Evolutionary conservation across 2,888 invertebrate species (phyloP).

Genomic region (Papilio demoleus): DNA sequence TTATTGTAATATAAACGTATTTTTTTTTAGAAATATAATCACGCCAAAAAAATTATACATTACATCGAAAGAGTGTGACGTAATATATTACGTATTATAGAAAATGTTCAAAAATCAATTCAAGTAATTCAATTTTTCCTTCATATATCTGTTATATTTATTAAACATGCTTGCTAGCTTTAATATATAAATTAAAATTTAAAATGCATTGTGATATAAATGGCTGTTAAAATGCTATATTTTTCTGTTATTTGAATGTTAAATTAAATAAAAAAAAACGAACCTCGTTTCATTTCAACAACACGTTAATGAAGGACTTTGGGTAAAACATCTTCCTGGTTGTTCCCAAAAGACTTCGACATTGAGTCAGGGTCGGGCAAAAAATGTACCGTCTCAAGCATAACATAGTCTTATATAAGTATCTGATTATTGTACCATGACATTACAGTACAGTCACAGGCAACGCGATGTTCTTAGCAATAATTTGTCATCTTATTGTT

Average conservation of each 20-base stretch:
- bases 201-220: constrained; percentile 46
- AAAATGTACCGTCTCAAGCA: constrained; percentile 68
- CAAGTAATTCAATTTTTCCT: neutral
- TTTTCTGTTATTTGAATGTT: constrained; percentile 50
- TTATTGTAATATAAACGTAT: constrained; percentile 12
- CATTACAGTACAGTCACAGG: constrained; percentile 55
- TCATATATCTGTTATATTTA: neutral
- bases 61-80: no score
- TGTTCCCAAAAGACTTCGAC: constrained; percentile 52
- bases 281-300: constrained; percentile 40
- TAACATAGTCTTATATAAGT: constrained; percentile 75
- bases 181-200: neutral
- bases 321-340: constrained; percentile 57
- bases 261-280: constrained; percentile 64
- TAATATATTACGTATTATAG: neutral
- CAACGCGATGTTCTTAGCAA: constrained; percentile 63
- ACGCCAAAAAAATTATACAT: neutral
- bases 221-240: constrained; percentile 48
- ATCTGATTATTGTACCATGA: constrained; percentile 67
- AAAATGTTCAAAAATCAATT: neutral
- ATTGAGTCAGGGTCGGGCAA: constrained; percentile 72
- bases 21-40: constrained; percentile 4
- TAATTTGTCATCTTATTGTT: constrained; percentile 54
- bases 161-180: neutral
- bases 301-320: constrained; percentile 15